phyloP scores from a whole-genome alignment of 2,797 vertebrate genomes.

The Hozukius guyotensis region DNA sequence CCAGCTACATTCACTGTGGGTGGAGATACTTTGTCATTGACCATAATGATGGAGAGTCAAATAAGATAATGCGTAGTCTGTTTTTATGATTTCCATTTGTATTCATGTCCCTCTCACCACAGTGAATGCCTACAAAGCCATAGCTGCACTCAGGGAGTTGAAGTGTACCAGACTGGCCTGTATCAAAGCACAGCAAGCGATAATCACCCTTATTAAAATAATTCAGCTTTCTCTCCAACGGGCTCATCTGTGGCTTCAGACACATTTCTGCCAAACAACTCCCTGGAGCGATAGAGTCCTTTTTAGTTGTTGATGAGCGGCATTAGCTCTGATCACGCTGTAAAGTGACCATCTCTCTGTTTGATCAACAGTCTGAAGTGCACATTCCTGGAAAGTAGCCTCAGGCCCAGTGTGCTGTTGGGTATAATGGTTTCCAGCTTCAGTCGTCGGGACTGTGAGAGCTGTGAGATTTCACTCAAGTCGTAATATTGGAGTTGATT shows the following conservation, averaged over 20 bases:
- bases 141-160: background rate
- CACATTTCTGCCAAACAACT: constrained; percentile 17
- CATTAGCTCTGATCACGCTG: constrained; percentile 6
- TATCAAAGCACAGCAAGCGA: constrained; percentile 31
- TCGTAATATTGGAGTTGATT: constrained; percentile 2
- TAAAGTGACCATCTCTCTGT: constrained; percentile 17
- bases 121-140: constrained; percentile 23
- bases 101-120: constrained; percentile 19
- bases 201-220: constrained; percentile 55
- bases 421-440: constrained; percentile 23
- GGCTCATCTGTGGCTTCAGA: constrained; percentile 21
- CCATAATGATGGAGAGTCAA: constrained; percentile 1
- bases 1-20: constrained; percentile 20
- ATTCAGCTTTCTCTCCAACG: constrained; percentile 34
- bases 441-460: background rate
- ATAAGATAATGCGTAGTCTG: constrained; percentile 11
- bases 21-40: constrained; percentile 22
- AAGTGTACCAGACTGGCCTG: constrained; percentile 15
- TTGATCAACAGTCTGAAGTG: constrained; percentile 23
- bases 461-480: constrained; percentile 11
- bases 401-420: background rate
- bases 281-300: background rate
- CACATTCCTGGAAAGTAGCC: constrained; percentile 38
- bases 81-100: constrained; percentile 33
- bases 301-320: background rate